phyloP scores from a whole-genome alignment of 2,113 vertebrate species.

The Albula glossodonta region DNA sequence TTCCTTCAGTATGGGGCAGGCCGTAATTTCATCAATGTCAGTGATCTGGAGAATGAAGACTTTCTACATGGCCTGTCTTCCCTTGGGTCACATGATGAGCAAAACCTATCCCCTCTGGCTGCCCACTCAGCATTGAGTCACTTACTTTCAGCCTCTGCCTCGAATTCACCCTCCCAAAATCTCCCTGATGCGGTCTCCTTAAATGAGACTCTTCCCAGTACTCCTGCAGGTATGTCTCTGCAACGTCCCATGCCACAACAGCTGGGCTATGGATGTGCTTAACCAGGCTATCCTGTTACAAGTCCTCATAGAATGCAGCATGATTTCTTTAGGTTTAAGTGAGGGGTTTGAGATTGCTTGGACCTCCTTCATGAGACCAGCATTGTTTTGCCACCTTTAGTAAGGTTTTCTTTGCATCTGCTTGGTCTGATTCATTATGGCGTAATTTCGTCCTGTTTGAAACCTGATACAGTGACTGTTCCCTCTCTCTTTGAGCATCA shows the following conservation, averaged over 20 bases:
- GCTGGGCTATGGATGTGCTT: not conserved
- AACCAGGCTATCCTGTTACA: too few species aligned
- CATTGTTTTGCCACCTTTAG: not conserved
- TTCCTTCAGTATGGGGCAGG: conserved; percentile 52
- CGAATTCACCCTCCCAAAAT: conserved; percentile 36
- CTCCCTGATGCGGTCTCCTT: not conserved
- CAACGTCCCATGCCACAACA: not conserved
- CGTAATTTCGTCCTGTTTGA: too few species aligned
- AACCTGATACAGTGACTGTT: not conserved
- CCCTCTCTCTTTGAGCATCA: conserved; percentile 33
- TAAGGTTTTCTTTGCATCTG: not conserved
- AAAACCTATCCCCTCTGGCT: conserved; percentile 51
- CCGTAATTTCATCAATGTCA: conserved; percentile 74
- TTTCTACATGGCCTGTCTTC: conserved; percentile 58
- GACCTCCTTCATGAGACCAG: too few species aligned
- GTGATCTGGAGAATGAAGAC: conserved; percentile 74
- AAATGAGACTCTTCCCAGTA: not conserved
- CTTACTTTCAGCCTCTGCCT: conserved; percentile 60
- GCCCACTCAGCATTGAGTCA: conserved; percentile 69
- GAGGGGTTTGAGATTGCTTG: too few species aligned
- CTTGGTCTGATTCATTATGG: not conserved
- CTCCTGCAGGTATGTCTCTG: not conserved
- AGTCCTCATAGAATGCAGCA: too few species aligned
- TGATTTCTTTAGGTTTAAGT: too few species aligned
- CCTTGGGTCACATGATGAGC: conserved; percentile 29